Percentiles rank a stretch among this genome's conserved stretches.
phyloP scores from a whole-genome alignment of 2,888 invertebrate genomes.

The Aphelenchoides bicaudatus region DNA sequence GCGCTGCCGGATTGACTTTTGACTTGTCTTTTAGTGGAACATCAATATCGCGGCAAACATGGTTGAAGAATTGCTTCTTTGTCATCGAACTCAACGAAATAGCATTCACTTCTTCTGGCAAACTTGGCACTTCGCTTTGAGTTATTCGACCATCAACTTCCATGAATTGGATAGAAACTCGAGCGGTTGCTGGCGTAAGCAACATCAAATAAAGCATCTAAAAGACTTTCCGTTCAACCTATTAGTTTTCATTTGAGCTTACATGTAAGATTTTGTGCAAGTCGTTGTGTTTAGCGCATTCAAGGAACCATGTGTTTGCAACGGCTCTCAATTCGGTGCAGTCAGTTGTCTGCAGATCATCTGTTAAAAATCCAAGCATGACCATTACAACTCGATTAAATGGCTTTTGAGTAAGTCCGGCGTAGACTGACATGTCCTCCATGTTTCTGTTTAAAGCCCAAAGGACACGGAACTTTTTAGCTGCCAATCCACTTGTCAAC shows the following conservation, averaged over 20 bases:
- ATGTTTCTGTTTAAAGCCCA: slow-evolving; percentile 49
- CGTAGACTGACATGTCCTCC: slow-evolving; percentile 34
- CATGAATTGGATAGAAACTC: slow-evolving; percentile 71
- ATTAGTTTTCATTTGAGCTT: slow-evolving; percentile 65
- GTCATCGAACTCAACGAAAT: slow-evolving; percentile 47
- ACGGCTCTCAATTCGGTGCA: slow-evolving; percentile 61
- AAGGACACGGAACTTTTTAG: slow-evolving; percentile 48
- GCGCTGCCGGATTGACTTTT: not conserved
- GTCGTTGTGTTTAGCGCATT: slow-evolving; percentile 72
- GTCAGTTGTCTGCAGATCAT: slow-evolving; percentile 45
- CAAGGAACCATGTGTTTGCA: slow-evolving; percentile 74
- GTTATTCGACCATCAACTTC: slow-evolving; percentile 40
- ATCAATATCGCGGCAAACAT: slow-evolving; percentile 44
- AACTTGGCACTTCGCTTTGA: slow-evolving; percentile 32
- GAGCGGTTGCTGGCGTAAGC: slow-evolving; percentile 74
- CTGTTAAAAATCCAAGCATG: slow-evolving; percentile 53
- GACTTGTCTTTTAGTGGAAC: not conserved
- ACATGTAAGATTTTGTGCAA: slow-evolving; percentile 73
- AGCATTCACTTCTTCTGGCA: slow-evolving; percentile 45
- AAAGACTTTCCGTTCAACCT: slow-evolving; percentile 22
- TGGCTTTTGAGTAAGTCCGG: slow-evolving; percentile 37
- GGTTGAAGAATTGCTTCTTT: slow-evolving; percentile 53
- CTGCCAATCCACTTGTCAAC: slow-evolving; percentile 45
- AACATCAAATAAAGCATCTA: slow-evolving; percentile 67
- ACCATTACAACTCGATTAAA: slow-evolving; percentile 56